A percentile compares a stretch with the other conserved stretches of the same genome.
Conservation (phyloP, 2,113 vertebrate species). For the Planiliza haematocheilus region DNA sequence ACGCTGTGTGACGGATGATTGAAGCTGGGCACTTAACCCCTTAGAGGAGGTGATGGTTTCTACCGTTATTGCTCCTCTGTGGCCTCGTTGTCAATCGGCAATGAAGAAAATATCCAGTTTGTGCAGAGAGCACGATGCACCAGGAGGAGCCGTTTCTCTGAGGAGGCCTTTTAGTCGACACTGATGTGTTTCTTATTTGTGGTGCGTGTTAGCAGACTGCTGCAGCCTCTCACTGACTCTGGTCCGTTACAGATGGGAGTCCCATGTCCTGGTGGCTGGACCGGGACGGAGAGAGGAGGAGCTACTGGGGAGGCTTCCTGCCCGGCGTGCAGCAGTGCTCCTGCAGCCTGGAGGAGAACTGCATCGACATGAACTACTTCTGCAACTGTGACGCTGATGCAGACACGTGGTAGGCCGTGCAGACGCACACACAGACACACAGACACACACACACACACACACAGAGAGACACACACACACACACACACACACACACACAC, state of each 20-base stretch:
- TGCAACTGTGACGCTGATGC: slow-evolving; percentile 96
- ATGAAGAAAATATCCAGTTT: background rate
- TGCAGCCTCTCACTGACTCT: background rate
- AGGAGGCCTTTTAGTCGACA: no score
- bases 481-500: no score
- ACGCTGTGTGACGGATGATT: slow-evolving; percentile 62
- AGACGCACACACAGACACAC: no score
- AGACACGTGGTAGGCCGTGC: slow-evolving; percentile 86
- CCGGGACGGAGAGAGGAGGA: slow-evolving; percentile 88
- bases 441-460: no score
- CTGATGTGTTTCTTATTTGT: no score
- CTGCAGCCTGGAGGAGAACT: slow-evolving; percentile 95
- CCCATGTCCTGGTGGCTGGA: slow-evolving; percentile 98
- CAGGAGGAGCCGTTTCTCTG: background rate
- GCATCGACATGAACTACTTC: slow-evolving; percentile 93
- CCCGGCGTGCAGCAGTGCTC: slow-evolving; percentile 94
- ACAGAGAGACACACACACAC: no score
- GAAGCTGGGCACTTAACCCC: slow-evolving; percentile 66
- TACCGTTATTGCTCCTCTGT: slow-evolving; percentile 22
- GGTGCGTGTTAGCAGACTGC: no score
- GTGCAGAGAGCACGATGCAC: background rate
- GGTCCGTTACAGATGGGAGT: slow-evolving; percentile 86
- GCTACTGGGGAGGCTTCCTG: slow-evolving; percentile 94
- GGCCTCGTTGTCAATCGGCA: slow-evolving; percentile 28
- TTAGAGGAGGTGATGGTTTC: slow-evolving; percentile 33